Conservation (phyloP, 2,113 vertebrate species). For the Rhinogobius similis region DNA sequence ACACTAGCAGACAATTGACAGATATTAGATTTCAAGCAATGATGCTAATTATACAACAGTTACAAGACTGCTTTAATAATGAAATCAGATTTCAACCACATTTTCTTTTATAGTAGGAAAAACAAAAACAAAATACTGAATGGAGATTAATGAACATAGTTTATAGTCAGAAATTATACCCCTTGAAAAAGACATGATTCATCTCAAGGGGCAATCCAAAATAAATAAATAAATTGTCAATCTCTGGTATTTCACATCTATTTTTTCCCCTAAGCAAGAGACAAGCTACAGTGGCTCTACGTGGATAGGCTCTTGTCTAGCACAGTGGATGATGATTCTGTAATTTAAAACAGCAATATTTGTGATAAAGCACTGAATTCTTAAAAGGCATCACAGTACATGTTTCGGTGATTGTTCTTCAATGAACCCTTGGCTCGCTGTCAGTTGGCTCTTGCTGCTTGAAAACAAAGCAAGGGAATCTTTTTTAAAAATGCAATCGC, state of each 20-base stretch:
- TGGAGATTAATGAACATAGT: too few relatives aligned
- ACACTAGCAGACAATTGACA: conserved; percentile 9
- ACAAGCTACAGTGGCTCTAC: neutral
- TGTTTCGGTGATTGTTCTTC: too few relatives aligned
- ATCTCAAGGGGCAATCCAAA: too few relatives aligned
- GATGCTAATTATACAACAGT: neutral
- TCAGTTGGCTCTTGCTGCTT: neutral
- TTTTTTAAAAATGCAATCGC: too few relatives aligned
- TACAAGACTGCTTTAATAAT: neutral
- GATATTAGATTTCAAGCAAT: neutral
- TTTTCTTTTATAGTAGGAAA: neutral
- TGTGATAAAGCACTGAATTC: neutral
- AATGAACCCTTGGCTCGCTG: too few relatives aligned
- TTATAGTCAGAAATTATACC: too few relatives aligned
- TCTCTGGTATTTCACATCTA: neutral
- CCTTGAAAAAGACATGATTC: too few relatives aligned
- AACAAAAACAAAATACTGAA: neutral
- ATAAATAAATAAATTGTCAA: too few relatives aligned
- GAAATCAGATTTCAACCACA: neutral
- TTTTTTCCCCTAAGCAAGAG: neutral
- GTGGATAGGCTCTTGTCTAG: neutral
- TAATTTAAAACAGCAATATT: neutral
- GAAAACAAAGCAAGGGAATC: too few relatives aligned
- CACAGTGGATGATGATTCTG: neutral
- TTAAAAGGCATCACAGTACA: too few relatives aligned